Conservation (phyloP, 2,888 invertebrate genomes). For the Epinotia brunnichana region DNA sequence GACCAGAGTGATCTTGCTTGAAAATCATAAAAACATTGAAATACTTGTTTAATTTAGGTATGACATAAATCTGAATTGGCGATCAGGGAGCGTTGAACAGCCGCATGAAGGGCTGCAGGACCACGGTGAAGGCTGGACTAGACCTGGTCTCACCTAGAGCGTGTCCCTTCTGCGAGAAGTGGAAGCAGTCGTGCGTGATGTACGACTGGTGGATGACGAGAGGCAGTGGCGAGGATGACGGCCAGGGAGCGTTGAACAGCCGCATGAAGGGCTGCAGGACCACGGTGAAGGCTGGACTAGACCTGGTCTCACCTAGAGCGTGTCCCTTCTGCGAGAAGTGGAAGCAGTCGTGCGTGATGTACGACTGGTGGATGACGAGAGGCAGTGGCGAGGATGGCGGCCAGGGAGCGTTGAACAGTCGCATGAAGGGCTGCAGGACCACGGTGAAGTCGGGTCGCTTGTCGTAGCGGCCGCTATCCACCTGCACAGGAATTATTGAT, state of each 20-base stretch:
- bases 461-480: conserved; percentile 86
- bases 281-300: conserved; percentile 61
- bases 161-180: conserved; percentile 91
- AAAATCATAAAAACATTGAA: too few species aligned
- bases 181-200: conserved; percentile 90
- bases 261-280: conserved; percentile 89
- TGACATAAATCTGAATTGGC: too few species aligned
- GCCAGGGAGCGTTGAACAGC: too few species aligned
- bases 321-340: conserved; percentile 92
- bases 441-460: conserved; percentile 87
- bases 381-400: conserved; percentile 66
- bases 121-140: neutral
- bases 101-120: too few species aligned
- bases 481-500: too few species aligned
- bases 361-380: conserved; percentile 87
- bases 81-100: too few species aligned
- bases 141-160: conserved; percentile 83
- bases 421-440: conserved; percentile 88
- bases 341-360: conserved; percentile 90
- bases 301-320: conserved; percentile 83
- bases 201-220: conserved; percentile 86
- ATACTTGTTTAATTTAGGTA: too few species aligned
- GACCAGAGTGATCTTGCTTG: too few species aligned
- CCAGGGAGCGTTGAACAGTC: conserved; percentile 85
- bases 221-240: too few species aligned